phyloP scores from a whole-genome alignment of 1,140 invertebrate genomes.

The Drosophila tropicalis region DNA sequence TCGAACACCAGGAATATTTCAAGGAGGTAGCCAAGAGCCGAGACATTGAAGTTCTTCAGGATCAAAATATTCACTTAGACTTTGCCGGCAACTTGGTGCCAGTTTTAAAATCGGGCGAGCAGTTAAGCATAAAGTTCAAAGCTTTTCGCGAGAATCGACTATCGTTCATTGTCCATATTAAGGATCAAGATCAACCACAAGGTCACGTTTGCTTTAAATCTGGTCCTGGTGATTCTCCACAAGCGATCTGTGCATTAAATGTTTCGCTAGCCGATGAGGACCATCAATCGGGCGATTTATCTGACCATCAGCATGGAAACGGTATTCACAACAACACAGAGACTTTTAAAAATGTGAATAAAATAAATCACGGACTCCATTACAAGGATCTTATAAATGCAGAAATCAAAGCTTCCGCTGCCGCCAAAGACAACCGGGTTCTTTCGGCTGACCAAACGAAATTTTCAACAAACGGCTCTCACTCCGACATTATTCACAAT shows the following conservation, averaged over 20 bases:
- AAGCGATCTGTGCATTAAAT: conserved; percentile 98
- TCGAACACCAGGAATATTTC: conserved; percentile 98
- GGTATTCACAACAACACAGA: conserved; percentile 10
- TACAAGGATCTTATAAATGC: conserved; percentile 58
- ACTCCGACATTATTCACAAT: background rate
- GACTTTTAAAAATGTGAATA: conserved; percentile 21
- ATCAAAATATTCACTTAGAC: conserved; percentile 96
- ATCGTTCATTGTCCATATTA: conserved; percentile 95
- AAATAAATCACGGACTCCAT: conserved; percentile 32
- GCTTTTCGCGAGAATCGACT: conserved; percentile 98
- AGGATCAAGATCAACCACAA: conserved; percentile 90
- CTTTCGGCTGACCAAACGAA: background rate
- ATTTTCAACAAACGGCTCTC: background rate
- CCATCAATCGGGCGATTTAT: background rate
- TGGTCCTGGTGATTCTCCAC: conserved; percentile 94
- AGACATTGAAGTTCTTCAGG: conserved; percentile 98
- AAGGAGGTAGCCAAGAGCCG: conserved; percentile 98
- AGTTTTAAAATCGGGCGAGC: conserved; percentile 98
- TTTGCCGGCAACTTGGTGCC: conserved; percentile 98
- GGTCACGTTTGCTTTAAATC: conserved; percentile 97
- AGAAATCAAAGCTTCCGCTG: conserved; percentile 33
- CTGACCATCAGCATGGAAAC: conserved; percentile 2
- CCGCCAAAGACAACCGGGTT: background rate
- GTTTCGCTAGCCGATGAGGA: conserved; percentile 90
- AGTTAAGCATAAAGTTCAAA: conserved; percentile 95